These are phyloP conservation scores for Rhinoderma darwinii DNA, from an alignment of 2,113 vertebrate genomes.

Conservation along the genomic window DNA sequence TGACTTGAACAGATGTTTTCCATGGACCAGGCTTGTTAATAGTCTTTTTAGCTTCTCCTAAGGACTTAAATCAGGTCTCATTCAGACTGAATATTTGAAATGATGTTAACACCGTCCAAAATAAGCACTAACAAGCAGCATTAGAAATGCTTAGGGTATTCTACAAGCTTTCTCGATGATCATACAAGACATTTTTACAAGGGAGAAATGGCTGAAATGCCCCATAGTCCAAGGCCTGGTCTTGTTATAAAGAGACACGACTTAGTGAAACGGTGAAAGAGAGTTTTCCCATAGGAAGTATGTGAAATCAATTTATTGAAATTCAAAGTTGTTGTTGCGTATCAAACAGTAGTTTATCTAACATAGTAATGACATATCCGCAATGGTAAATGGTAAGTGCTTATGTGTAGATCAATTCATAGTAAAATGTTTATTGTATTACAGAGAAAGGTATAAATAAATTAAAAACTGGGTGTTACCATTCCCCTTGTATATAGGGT, in stretches of 20 bases:
- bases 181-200: slow-evolving; percentile 68
- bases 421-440: too few relatives aligned
- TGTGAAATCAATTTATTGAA: background rate
- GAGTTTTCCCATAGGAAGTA: background rate
- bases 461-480: too few relatives aligned
- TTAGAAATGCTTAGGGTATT: slow-evolving; percentile 72
- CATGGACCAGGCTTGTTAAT: slow-evolving; percentile 78
- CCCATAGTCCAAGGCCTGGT: background rate
- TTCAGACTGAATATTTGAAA: slow-evolving; percentile 78
- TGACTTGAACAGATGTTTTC: slow-evolving; percentile 87
- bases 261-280: background rate
- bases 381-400: too few relatives aligned
- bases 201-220: slow-evolving; percentile 59
- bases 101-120: slow-evolving; percentile 79
- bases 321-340: background rate
- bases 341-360: slow-evolving; percentile 3
- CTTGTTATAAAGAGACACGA: slow-evolving; percentile 57
- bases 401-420: too few relatives aligned
- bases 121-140: slow-evolving; percentile 73
- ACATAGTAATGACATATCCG: background rate
- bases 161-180: slow-evolving; percentile 66
- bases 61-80: slow-evolving; percentile 74
- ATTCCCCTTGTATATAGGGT: too few relatives aligned
- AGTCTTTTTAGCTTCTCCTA: slow-evolving; percentile 78
- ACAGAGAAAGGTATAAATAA: too few relatives aligned